Base-by-base conservation (phyloP, 1,140 invertebrate species). In the Drosophila rhopaloa region DNA sequence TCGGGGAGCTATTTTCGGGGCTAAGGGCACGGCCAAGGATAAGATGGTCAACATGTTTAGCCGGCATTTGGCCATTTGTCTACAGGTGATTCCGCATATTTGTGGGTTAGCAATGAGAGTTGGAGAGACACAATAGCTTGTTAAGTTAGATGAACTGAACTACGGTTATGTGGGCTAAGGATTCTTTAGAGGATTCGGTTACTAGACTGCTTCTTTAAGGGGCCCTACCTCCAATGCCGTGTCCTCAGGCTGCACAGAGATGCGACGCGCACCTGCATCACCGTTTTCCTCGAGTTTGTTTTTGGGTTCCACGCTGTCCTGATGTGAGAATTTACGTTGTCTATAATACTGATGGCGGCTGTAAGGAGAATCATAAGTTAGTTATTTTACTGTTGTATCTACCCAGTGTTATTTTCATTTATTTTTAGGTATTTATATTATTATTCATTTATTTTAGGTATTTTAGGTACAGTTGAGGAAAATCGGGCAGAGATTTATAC, bases 241-340 rank as follows among this genome's bases (percentile, higher is more conserved):
- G 93, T 98, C 97, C 77, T 96, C 96, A 44, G 96, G 94, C 76
- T 95, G 95, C 1, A 95, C 94, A 74, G 95, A 95, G 37, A 95
- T 93, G 43, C 94, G 92, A 59, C 94, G 92, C 57, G 91, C 90
- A 63, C 93, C 79, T 27, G 93, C 91, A 43, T 92, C 91, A 78
- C 91, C 91, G 72, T 92, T 92, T 76, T 92, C 91, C 75, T 92
- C 88, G 73, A 80, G 63, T 56, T 75, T 68, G 59, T 88, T 91
- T 91, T 91, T 91, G 73, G 81, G 62, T 72, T 93, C 91, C 58
- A 90, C 73, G 71, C 94, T 93, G 82, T 96, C 96, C 82, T 96
- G 95, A 35, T 96, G 92, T 10, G 96, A 96, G 81, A 95, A 96
- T 91, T 97, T 97, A 38, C 96, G 94, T 8, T 94, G 94, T 86